Evolutionary conservation across 1,140 invertebrate genomes (phyloP).

Genomic region (Galendromus occidentalis): DNA sequence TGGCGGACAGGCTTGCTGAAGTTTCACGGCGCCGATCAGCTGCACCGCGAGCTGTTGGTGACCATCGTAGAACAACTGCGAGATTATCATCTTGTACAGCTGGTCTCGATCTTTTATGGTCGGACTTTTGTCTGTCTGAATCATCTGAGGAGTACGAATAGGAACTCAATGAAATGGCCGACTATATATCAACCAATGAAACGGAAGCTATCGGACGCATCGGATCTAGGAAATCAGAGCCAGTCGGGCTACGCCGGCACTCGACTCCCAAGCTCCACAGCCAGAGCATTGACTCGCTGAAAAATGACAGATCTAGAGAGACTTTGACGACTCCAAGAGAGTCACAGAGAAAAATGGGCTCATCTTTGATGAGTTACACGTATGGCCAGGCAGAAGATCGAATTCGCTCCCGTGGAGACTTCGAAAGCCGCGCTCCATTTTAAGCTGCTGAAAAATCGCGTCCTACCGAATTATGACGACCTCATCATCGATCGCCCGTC

Average conservation of each 20-base stretch:
- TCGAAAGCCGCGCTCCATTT: too few relatives aligned
- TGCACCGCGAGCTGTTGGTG: constrained; percentile 68
- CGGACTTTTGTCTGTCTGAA: constrained; percentile 8
- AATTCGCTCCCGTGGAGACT: too few relatives aligned
- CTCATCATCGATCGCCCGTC: too few relatives aligned
- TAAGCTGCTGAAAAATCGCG: too few relatives aligned
- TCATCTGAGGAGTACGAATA: not conserved
- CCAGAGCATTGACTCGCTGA: too few relatives aligned
- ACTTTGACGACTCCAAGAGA: not conserved
- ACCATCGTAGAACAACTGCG: constrained; percentile 73
- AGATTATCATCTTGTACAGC: constrained; percentile 13
- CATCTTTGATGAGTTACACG: not conserved
- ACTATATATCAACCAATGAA: not conserved
- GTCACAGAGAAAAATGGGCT: not conserved
- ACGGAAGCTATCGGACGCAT: not conserved
- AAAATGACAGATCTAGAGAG: not conserved
- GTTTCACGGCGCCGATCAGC: constrained; percentile 53
- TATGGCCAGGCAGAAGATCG: not conserved
- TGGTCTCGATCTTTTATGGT: constrained; percentile 12
- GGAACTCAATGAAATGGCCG: too few relatives aligned
- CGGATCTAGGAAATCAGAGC: too few relatives aligned
- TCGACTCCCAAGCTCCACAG: too few relatives aligned
- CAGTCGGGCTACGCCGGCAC: too few relatives aligned
- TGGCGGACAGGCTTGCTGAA: constrained; percentile 77
- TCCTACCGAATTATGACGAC: too few relatives aligned